Evolutionary conservation across 92 coral and sea anemone species (phyloP).

Genomic region (Phymanthus crucifer): DNA sequence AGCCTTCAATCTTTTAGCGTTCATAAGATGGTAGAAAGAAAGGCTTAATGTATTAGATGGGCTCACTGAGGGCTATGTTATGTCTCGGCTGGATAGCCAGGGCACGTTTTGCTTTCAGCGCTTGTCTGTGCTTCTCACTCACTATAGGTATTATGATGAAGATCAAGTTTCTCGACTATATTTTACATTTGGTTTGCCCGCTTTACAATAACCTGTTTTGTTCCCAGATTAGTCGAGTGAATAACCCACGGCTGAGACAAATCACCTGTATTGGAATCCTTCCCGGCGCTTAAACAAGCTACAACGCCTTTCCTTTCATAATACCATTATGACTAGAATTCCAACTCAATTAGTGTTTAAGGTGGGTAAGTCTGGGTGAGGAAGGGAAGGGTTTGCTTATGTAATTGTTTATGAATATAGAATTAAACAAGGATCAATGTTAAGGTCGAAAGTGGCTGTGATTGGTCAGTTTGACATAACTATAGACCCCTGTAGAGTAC

Average conservation of each 20-base stretch:
- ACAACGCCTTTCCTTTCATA: constrained; percentile 18
- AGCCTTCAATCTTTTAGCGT: constrained; percentile 16
- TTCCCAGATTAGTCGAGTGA: neutral
- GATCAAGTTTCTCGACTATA: constrained; percentile 16
- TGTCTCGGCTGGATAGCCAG: constrained; percentile 1
- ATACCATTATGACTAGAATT: constrained; percentile 1
- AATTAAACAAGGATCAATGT: constrained; percentile 30
- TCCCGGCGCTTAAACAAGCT: constrained; percentile 18
- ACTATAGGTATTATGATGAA: constrained; percentile 1
- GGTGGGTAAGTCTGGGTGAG: constrained; percentile 33
- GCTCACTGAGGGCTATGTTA: constrained; percentile 16
- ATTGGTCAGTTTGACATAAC: constrained; percentile 35
- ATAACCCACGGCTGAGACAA: constrained; percentile 8
- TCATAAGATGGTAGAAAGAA: neutral
- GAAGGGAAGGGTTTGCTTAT: constrained; percentile 30
- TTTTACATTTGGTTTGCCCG: neutral
- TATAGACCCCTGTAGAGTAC: constrained; percentile 14
- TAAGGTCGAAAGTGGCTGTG: constrained; percentile 20
- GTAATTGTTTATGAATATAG: neutral
- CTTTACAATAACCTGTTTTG: neutral
- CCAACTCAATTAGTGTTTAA: constrained; percentile 22
- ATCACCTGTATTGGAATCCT: neutral
- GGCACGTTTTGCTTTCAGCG: constrained; percentile 25
- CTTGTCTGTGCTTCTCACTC: neutral
- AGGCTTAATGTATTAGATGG: constrained; percentile 23